phyloP scores from a whole-genome alignment of 2,888 invertebrate genomes.

The Chrysolina oricalcia region DNA sequence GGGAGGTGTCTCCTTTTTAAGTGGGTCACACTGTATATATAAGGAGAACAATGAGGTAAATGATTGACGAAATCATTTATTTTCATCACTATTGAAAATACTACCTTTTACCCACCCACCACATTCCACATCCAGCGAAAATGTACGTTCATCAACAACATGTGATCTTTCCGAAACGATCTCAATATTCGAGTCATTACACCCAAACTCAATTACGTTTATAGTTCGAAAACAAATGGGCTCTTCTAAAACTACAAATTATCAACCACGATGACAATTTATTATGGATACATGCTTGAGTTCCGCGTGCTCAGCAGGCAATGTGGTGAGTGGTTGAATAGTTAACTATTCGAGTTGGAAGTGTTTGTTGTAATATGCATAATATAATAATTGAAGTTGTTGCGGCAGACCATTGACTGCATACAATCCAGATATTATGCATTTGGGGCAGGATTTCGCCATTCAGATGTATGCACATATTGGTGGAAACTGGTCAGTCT shows the following conservation, averaged over 20 bases:
- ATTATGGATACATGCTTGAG: neutral
- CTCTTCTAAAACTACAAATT: neutral
- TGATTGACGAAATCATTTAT: too few species aligned
- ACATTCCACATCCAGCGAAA: too few species aligned
- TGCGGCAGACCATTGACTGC: neutral
- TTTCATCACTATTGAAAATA: too few species aligned
- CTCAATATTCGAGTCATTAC: too few species aligned
- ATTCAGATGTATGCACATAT: neutral
- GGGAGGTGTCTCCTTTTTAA: too few species aligned
- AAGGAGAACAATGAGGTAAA: too few species aligned
- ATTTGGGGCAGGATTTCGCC: neutral
- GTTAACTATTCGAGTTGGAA: constrained; percentile 4
- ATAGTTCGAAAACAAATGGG: too few species aligned
- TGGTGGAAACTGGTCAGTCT: neutral
- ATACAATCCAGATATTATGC: neutral
- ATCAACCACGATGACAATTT: neutral
- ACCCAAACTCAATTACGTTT: too few species aligned
- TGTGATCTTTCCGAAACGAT: too few species aligned
- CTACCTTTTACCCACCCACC: too few species aligned
- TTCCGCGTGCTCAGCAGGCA: neutral
- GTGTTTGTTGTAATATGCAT: neutral
- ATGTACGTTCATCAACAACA: too few species aligned
- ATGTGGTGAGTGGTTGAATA: constrained; percentile 17
- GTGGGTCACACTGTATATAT: too few species aligned
- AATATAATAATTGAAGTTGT: constrained; percentile 14